Percentiles rank a stretch among this genome's conserved stretches.
Evolutionary conservation across 2,888 invertebrate species (phyloP).

Genomic region (Syrista parreyssii): DNA sequence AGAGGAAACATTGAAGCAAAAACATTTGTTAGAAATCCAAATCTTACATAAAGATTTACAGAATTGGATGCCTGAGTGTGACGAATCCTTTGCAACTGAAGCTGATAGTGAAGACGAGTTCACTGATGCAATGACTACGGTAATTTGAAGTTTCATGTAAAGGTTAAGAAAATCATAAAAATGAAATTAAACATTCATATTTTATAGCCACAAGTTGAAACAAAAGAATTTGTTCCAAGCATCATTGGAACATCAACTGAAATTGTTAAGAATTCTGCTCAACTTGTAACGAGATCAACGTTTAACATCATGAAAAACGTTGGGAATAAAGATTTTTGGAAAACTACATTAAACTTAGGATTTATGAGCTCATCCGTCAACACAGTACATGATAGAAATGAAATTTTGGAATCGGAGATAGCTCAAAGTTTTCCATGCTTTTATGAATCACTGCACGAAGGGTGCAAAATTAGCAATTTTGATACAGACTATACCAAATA

Average conservation of each 20-base stretch:
- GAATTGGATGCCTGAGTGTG: slow-evolving; percentile 44
- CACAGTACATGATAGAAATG: slow-evolving; percentile 25
- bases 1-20: slow-evolving; percentile 50
- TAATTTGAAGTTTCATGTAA: slow-evolving; percentile 37
- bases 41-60: slow-evolving; percentile 55
- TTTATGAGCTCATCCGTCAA: slow-evolving; percentile 33
- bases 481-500: slow-evolving; percentile 61
- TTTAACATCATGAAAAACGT: slow-evolving; percentile 62
- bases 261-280: slow-evolving; percentile 66
- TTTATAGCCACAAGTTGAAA: slow-evolving; percentile 50
- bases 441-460: slow-evolving; percentile 58
- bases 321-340: slow-evolving; percentile 62
- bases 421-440: slow-evolving; percentile 62
- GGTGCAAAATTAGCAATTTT: slow-evolving; percentile 53
- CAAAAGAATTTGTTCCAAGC: slow-evolving; percentile 58
- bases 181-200: neutral
- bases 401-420: slow-evolving; percentile 7
- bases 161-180: neutral
- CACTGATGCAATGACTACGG: slow-evolving; percentile 71
- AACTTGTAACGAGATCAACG: slow-evolving; percentile 61
- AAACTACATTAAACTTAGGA: slow-evolving; percentile 54
- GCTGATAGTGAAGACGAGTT: slow-evolving; percentile 70
- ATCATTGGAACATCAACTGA: slow-evolving; percentile 63
- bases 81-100: slow-evolving; percentile 53
- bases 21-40: slow-evolving; percentile 58